A percentile compares a stretch with the other conserved stretches of the same genome.
phyloP scores from a whole-genome alignment of 2,888 invertebrate species.

The Auanema sp. region DNA sequence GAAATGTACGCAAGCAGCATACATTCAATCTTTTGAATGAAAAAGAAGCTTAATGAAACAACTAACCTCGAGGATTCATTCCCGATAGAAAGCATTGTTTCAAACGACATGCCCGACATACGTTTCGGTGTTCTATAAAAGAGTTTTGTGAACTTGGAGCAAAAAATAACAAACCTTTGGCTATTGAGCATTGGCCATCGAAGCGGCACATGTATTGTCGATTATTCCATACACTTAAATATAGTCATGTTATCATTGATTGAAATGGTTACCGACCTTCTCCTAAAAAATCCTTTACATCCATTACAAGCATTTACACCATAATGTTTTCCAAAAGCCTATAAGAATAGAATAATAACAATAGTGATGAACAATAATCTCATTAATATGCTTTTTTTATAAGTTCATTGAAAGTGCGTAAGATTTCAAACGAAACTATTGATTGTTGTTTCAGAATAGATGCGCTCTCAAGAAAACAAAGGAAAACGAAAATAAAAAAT shows the following conservation, averaged over 20 bases:
- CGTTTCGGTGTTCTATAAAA: constrained; percentile 54
- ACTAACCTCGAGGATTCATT: constrained; percentile 53
- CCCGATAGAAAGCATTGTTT: constrained; percentile 51
- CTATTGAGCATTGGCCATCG: constrained; percentile 53
- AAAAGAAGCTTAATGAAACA: neutral
- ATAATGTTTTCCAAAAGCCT: constrained; percentile 53
- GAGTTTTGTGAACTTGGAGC: neutral
- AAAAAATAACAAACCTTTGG: constrained; percentile 40
- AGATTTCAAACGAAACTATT: too few relatives aligned
- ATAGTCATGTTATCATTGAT: constrained; percentile 2
- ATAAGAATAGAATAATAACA: constrained; percentile 7
- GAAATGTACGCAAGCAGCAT: neutral
- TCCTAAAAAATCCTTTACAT: constrained; percentile 55
- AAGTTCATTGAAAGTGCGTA: too few relatives aligned
- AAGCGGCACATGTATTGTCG: constrained; percentile 56
- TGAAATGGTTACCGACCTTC: constrained; percentile 25
- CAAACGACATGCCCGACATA: constrained; percentile 55
- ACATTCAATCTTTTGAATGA: neutral
- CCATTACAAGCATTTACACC: constrained; percentile 59
- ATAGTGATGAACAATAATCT: neutral
- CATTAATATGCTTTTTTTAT: neutral
- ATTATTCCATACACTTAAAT: constrained; percentile 52
- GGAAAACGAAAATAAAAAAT: neutral
- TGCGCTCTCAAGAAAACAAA: neutral
- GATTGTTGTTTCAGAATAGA: neutral